Base-by-base conservation (phyloP, 2,888 invertebrate species). In the Atrina japonica region DNA sequence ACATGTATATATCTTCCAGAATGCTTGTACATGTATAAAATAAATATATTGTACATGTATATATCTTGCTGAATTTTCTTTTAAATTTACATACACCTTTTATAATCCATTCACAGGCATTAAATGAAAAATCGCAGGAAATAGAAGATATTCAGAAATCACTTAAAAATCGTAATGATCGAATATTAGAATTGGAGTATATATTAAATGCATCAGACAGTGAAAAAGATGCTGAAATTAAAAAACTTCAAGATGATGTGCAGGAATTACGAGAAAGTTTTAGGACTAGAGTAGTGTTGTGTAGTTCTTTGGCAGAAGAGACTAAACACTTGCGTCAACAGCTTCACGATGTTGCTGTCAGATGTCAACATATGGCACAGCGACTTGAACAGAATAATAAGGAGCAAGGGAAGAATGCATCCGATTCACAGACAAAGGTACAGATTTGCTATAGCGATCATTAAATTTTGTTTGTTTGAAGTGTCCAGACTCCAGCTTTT, bases 321-420 rank as follows among this genome's bases (percentile, higher is more conserved):
- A 72, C 77, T 7, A 69, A 75, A 2, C 75, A 70, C 23, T 59
- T 85, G 21, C 77, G 81, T 21, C 77, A 78, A 30, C 81, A 83
- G 58, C 58, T 85, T 16, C 68, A 74, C 16, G 78, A 78, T n/a
- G 80, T 85, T 7, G 83, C 82, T 5, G 63, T 68, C 9, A 77
- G 79, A 25, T 86, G 86, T 49, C 82, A 84, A 47, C 72, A 80
- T 23, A 61, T 86, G 65, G 83, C 81, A 3, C 50, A 58, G 41
- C 63, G 72, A 30, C 66, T 85, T 29, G 72, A 81, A 9, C 69
- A 80, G 27, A 56, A 71, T 59, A 41, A 67, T 60, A 30, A 29
- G 23, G 60, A 58, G 25, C 58, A 40, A 61, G 5, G 6, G 6
- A 35, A 11, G 35, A 35, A 11, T 35, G 35, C 11, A 35, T 5